A percentile compares a stretch with the other conserved stretches of the same genome.
These are phyloP conservation scores for Drosophila teissieri DNA, from an alignment of 1,140 invertebrate genomes.

Conservation along the genomic window DNA sequence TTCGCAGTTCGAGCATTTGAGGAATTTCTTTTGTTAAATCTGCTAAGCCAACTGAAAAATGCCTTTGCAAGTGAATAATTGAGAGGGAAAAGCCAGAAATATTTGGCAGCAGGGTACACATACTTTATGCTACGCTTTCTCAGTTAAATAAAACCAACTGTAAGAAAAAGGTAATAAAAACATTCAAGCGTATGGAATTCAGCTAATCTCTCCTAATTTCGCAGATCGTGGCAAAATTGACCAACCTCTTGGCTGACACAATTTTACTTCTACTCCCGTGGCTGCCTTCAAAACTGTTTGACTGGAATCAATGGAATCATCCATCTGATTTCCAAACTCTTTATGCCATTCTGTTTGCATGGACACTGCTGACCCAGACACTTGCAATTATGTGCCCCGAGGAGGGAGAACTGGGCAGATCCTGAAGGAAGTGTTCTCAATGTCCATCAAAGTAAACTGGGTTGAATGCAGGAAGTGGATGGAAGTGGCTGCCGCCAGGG, in stretches of 20 bases:
- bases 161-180: not conserved
- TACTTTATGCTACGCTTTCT: not conserved
- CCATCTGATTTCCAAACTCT: constrained; percentile 24
- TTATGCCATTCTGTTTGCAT: constrained; percentile 11
- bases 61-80: constrained; percentile 29
- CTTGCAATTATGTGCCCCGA: constrained; percentile 16
- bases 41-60: constrained; percentile 9
- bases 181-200: not conserved
- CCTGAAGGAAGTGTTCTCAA: constrained; percentile 2
- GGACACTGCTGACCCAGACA: constrained; percentile 26
- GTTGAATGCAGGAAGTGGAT: not conserved
- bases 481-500: constrained; percentile 5
- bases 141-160: no score
- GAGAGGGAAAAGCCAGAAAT: not conserved
- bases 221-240: not conserved
- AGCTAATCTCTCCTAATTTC: not conserved
- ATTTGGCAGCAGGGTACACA: not conserved
- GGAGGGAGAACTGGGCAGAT: not conserved
- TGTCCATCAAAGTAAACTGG: constrained; percentile 12
- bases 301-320: constrained; percentile 16
- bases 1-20: constrained; percentile 18
- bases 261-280: constrained; percentile 8
- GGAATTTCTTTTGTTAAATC: constrained; percentile 21
- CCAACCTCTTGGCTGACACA: constrained; percentile 6
- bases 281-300: not conserved